Conservation (phyloP, 1,140 invertebrate genomes). For the Zaprionus kolodkinae region DNA sequence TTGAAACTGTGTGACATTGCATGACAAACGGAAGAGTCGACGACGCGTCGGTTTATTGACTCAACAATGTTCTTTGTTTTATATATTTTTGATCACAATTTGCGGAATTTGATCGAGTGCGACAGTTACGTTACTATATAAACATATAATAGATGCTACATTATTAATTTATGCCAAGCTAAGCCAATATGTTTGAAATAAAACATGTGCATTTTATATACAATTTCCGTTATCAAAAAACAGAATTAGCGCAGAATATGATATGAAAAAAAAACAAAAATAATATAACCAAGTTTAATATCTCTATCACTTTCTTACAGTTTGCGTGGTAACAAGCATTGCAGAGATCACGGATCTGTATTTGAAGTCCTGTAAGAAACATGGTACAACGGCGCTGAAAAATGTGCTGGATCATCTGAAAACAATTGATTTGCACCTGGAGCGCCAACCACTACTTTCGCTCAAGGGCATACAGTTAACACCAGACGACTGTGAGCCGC, state of each 20-base stretch:
- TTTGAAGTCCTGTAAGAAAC: slow-evolving; percentile 88
- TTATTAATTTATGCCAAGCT: background rate
- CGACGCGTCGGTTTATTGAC: slow-evolving; percentile 63
- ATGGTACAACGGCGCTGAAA: slow-evolving; percentile 88
- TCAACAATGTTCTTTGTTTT: slow-evolving; percentile 55
- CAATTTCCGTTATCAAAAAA: too few species aligned
- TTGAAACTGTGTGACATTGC: slow-evolving; percentile 43
- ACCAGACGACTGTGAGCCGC: slow-evolving; percentile 87
- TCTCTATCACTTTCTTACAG: slow-evolving; percentile 39
- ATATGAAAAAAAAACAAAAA: too few species aligned
- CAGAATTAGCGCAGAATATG: too few species aligned
- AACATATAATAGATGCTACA: background rate
- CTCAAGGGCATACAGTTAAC: slow-evolving; percentile 86
- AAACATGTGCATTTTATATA: background rate
- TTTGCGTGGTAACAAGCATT: slow-evolving; percentile 67
- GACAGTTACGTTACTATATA: background rate
- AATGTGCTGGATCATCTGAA: slow-evolving; percentile 90
- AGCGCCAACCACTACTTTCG: slow-evolving; percentile 85
- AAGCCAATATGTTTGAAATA: background rate
- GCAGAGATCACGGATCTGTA: slow-evolving; percentile 89
- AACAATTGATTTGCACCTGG: slow-evolving; percentile 84
- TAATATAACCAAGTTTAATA: too few species aligned
- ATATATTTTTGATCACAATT: slow-evolving; percentile 55
- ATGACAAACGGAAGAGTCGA: slow-evolving; percentile 38
- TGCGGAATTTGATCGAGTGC: slow-evolving; percentile 45